Evolutionary conservation across 2,797 vertebrate genomes (phyloP), one percentile per base, ranked within the genome.

Genomic region (Sandelia bainsii): DNA sequence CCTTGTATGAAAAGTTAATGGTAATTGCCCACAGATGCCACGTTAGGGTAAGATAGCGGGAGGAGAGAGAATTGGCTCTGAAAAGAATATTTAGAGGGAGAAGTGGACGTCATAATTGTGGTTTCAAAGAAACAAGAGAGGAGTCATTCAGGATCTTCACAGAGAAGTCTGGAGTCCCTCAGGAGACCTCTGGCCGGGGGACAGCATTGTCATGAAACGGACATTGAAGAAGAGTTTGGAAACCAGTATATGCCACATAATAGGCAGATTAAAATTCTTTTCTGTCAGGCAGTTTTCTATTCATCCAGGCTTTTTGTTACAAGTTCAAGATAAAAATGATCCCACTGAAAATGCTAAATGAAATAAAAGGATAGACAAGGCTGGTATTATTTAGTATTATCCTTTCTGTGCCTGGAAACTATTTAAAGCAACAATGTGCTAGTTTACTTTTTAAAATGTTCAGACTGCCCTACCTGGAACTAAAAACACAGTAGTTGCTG

Each of bases 21-120:
- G 77, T 92, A 93, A 93, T 91, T 92, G 88, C 87, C 83, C 83
- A 75, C 92, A 95, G 92, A 94, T 93, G 92, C 83, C 83, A 89
- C 78, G 69, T 81, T 64, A 60, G 80, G 71, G 67, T 64, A 68
- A 58, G 74, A 86, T 45, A 64, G 78, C 2, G 0, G 64, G 52
- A 60, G 34, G 70, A 52, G 46, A 29, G 53, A 40, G 69, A 42
- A 37, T 45, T 46, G 68, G 67, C 63, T 61, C 66, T 87, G 79
- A 88, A 86, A 82, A 27, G 89, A 89, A 82, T 76, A 87, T 81
- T 88, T 49, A 58, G 60, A 65, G 66, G 58, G 46, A 56, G 64
- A 71, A 72, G 68, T 58, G 60, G 74, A 81, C 70, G 69, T 82
- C 72, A 58, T 79, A 87, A 86, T 89, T 89, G 84, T 70, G 84